Conservation (phyloP, 2,888 invertebrate genomes). For the Zhengitettix transpicula region DNA sequence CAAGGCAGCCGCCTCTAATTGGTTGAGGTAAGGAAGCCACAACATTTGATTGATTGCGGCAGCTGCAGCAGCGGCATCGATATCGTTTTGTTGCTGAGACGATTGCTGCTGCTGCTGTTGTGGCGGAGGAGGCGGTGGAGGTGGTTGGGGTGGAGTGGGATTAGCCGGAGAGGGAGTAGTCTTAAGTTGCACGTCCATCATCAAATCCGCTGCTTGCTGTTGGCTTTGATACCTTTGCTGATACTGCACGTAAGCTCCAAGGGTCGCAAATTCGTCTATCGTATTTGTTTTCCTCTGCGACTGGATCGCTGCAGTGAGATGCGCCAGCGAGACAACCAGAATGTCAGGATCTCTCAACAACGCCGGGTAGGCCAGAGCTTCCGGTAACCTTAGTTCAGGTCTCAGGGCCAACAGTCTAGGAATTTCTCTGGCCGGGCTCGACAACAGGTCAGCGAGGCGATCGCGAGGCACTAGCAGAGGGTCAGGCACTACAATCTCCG, state of each 20-base stretch:
- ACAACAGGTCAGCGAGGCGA: constrained; percentile 48
- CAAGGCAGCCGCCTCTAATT: constrained; percentile 38
- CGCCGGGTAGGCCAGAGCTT: constrained; percentile 54
- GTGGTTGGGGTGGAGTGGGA: no score
- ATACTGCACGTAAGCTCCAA: neutral
- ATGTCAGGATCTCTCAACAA: constrained; percentile 62
- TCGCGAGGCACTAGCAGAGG: constrained; percentile 67
- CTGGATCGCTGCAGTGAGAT: constrained; percentile 32
- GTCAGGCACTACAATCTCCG: constrained; percentile 59
- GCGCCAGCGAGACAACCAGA: constrained; percentile 56
- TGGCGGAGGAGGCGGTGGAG: neutral
- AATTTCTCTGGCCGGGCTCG: constrained; percentile 58
- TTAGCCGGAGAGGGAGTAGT: no score
- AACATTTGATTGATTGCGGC: constrained; percentile 56
- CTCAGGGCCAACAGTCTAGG: constrained; percentile 52
- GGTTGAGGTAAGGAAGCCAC: constrained; percentile 53
- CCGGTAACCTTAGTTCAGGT: constrained; percentile 56
- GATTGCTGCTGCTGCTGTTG: constrained; percentile 15
- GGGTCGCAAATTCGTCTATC: neutral
- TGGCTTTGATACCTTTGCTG: constrained; percentile 9
- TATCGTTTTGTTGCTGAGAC: constrained; percentile 24
- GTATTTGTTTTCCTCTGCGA: neutral
- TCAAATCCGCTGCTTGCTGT: constrained; percentile 14
- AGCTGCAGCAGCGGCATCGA: constrained; percentile 51
- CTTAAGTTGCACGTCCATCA: constrained; percentile 9